Evolutionary conservation across 1,140 invertebrate genomes (phyloP), one percentile per base, ranked within the genome.

Genomic region (Leguminivora glycinivorella): DNA sequence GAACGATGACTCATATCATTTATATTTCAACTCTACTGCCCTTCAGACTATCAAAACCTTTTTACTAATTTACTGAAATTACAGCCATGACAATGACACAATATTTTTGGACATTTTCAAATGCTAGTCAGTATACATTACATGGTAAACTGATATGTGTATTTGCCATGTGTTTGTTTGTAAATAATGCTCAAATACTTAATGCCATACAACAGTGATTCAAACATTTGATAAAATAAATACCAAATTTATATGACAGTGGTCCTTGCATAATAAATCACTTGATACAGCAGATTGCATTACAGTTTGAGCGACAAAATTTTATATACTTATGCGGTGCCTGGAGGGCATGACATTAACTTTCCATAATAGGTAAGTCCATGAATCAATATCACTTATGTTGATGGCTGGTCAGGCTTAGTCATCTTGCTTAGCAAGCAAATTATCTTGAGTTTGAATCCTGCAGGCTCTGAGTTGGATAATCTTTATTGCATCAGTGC

Each of bases 241-340:
- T 17, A 10, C 17, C 47, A 52, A 52, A 52, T 52, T 22, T 6
- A 22, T 22, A 22, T 52, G 19, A n/a, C 47, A 52, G n/a, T 52
- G 47, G 19, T 52, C 19, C 19, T 52, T 52, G n/a, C 47, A 52
- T 52, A 52, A 52, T 17, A 63, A 31, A 17, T 34, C n/a, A 34
- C 22, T 31, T 63, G 58, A 63, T 63, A 63, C 58, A 31, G 7
- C 58, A 63, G 14, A 63, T 63, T 63, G 29, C 58, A 63, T 63
- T 63, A 31, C 29, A 63, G 9, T 47, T 47, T 43, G n/a, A 43
- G 17, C 6, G n/a, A 17, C n/a, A n/a, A 43, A 43, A 43, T 43
- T 43, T 43, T 3, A 43, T 43, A 3, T 43, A 43, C 40, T 43
- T 43, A 43, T 12, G n/a, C n/a, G n/a, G n/a, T n/a, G 10, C n/a